Conservation (phyloP, 2,888 invertebrate genomes). For the Cheiracanthium punctorium region DNA sequence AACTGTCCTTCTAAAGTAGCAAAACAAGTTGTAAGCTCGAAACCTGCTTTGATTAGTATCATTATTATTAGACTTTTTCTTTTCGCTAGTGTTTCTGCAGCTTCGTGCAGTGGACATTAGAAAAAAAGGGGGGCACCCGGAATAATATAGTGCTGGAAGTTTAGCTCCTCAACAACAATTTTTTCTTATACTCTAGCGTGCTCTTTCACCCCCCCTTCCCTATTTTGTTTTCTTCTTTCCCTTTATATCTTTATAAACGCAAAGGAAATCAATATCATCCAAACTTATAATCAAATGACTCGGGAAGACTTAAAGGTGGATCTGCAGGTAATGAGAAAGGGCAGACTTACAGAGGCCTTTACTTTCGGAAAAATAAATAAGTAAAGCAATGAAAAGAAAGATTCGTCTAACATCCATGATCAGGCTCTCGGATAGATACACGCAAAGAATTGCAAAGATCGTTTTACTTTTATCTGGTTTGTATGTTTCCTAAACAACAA, state of each 20-base stretch:
- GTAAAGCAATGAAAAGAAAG: too few species aligned
- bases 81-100: not conserved
- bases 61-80: not conserved
- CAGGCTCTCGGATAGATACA: too few species aligned
- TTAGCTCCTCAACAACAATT: not conserved
- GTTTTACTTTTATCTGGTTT: too few species aligned
- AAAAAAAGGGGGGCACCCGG: not conserved
- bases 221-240: not conserved
- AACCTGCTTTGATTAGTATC: constrained; percentile 14
- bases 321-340: not conserved
- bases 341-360: not conserved
- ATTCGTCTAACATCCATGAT: too few species aligned
- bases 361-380: too few species aligned
- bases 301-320: not conserved
- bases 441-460: too few species aligned
- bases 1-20: constrained; percentile 6
- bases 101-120: not conserved
- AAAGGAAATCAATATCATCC: not conserved
- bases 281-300: not conserved
- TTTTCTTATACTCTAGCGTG: not conserved
- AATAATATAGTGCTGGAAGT: not conserved
- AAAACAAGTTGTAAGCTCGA: constrained; percentile 8
- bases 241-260: not conserved
- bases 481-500: too few species aligned
- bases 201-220: not conserved